These are phyloP conservation scores for Cotesia congregata DNA, from an alignment of 2,888 invertebrate species.

Conservation along the genomic window DNA sequence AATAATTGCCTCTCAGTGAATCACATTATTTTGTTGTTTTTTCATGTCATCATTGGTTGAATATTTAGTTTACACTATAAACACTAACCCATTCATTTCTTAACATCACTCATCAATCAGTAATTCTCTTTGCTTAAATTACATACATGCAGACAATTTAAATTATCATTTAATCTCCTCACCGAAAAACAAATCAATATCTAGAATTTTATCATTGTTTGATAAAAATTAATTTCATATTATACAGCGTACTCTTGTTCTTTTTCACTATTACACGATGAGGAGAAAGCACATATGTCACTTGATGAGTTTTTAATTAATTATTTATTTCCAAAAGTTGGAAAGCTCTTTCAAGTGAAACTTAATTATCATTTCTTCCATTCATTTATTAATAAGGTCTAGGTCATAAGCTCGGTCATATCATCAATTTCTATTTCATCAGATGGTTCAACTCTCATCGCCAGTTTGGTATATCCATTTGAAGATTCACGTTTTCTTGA, in stretches of 20 bases:
- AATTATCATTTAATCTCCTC: not conserved
- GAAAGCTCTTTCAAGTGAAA: not conserved
- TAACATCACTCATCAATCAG: not conserved
- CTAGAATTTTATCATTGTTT: constrained; percentile 5
- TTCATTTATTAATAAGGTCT: constrained; percentile 45
- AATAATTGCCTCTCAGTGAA: constrained; percentile 27
- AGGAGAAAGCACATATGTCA: constrained; percentile 1
- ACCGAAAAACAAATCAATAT: constrained; percentile 1
- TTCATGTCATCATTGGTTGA: constrained; percentile 24
- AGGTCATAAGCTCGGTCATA: constrained; percentile 66
- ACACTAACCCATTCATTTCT: constrained; percentile 32
- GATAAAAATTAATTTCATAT: constrained; percentile 12
- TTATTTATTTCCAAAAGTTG: not conserved
- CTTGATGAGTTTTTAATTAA: not conserved
- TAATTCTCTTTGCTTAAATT: constrained; percentile 4
- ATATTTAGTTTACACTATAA: constrained; percentile 24
- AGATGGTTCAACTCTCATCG: constrained; percentile 63
- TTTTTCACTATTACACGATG: constrained; percentile 6
- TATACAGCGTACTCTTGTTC: constrained; percentile 5
- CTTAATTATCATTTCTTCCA: constrained; percentile 12
- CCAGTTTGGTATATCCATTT: constrained; percentile 65
- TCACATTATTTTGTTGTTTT: constrained; percentile 29
- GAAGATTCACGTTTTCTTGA: constrained; percentile 62
- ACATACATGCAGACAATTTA: constrained; percentile 23
- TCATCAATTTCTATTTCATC: constrained; percentile 66